Evolutionary conservation across 2,113 vertebrate species (phyloP), one percentile per base, ranked within the genome.

Genomic region (Oryzias melastigma): DNA sequence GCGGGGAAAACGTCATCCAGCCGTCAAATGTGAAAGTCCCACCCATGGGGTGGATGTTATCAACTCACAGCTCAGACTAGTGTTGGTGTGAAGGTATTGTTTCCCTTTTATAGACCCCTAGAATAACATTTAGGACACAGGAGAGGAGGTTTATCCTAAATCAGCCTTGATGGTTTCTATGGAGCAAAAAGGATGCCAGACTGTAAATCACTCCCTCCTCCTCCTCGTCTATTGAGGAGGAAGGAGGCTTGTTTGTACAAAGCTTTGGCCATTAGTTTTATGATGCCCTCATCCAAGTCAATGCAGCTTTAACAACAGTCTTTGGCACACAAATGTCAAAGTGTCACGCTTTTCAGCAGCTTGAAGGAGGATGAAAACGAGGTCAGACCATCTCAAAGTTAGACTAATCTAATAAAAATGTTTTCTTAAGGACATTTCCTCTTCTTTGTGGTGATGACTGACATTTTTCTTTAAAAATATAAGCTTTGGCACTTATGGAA

Each of bases 11-110:
- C 51, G 50, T 64, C 72, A 62, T 45, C 58, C 66, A 52, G 51
- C 69, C 67, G 78, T 55, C 61, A 17, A 18, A 58, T 65, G 66
- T n/a, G 14, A 50, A 75, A 62, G 82, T 77, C 77, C 83, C 78
- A 60, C 85, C 85, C 80, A 79, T 24, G 25, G 41, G 19, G 43
- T 27, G 40, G 59, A 15, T 50, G 47, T 16, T 35, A n/a, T 24
- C 14, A n/a, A 13, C 15, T 12, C 16, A 14, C 25, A 46, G 14
- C 35, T 35, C 35, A 35, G 35, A 35, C 35, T 35, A 35, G 35
- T 35, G 35, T 35, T 35, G 35, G 35, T 35, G 10, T 35, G 35
- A 35, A 35, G 35, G 35, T 35, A 35, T 35, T 35, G 35, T 35
- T 35, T 35, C 10, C 10, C 35, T 35, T 35, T 12, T 35, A 35